These are phyloP conservation scores for Myodes glareolus DNA, from an alignment of 2,113 vertebrate genomes.

Conservation along the genomic window DNA sequence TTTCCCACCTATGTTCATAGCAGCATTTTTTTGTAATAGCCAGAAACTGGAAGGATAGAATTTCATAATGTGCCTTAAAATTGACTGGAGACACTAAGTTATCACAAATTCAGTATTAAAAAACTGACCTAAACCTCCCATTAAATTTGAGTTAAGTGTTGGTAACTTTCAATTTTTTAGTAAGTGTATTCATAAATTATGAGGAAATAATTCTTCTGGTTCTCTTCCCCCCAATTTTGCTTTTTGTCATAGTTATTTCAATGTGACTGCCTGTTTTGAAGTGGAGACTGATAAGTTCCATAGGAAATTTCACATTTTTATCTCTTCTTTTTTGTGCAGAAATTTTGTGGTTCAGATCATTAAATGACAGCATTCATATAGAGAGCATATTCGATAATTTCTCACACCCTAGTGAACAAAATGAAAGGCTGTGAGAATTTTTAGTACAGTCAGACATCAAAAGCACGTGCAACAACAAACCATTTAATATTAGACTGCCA, in stretches of 20 bases:
- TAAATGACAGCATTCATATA: not conserved
- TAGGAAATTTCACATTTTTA: conserved; percentile 35
- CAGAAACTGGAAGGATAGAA: not conserved
- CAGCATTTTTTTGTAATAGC: no score
- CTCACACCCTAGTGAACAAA: not conserved
- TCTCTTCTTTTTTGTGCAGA: not conserved
- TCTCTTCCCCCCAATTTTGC: conserved; percentile 23
- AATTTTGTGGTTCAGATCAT: not conserved
- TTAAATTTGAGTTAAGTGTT: conserved; percentile 64
- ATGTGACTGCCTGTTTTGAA: not conserved
- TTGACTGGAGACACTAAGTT: not conserved
- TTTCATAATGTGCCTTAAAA: conserved; percentile 28
- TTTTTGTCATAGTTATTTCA: conserved; percentile 36
- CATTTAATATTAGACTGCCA: not conserved
- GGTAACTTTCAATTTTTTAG: conserved; percentile 58
- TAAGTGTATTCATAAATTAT: conserved; percentile 66
- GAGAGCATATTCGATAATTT: not conserved
- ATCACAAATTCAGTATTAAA: conserved; percentile 45
- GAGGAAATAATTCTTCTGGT: conserved; percentile 56
- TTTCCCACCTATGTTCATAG: no score
- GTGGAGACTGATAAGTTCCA: not conserved
- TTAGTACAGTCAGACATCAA: not conserved
- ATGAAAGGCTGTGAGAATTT: not conserved
- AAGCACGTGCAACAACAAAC: not conserved
- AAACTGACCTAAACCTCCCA: conserved; percentile 45